Evolutionary conservation across 2,797 vertebrate genomes (phyloP).

Genomic region (Chanos chanos): DNA sequence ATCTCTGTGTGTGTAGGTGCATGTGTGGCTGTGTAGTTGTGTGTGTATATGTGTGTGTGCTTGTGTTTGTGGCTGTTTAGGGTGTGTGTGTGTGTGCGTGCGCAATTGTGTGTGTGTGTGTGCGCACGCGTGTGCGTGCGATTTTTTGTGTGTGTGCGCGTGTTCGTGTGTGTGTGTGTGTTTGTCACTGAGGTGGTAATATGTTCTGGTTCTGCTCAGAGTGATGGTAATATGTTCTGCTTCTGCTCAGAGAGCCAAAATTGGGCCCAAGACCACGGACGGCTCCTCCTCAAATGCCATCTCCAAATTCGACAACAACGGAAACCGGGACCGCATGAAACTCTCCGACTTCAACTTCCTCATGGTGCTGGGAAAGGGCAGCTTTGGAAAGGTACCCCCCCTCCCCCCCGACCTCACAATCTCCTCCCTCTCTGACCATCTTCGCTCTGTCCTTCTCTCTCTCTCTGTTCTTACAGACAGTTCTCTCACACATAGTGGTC

Average conservation of each 20-base stretch:
- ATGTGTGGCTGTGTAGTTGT: too few relatives aligned
- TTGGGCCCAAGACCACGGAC: conserved; percentile 76
- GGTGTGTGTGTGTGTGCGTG: too few relatives aligned
- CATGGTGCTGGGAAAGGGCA: conserved; percentile 96
- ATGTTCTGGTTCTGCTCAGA: too few relatives aligned
- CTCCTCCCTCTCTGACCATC: background rate
- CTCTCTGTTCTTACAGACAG: background rate
- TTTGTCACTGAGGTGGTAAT: conserved; percentile 2
- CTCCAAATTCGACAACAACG: conserved; percentile 89
- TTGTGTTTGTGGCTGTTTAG: too few relatives aligned
- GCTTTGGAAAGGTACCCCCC: conserved; percentile 89
- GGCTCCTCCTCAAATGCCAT: conserved; percentile 78
- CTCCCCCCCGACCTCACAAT: too few relatives aligned
- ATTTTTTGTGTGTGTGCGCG: too few relatives aligned
- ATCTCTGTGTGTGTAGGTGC: too few relatives aligned
- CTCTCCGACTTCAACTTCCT: conserved; percentile 95
- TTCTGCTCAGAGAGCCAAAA: conserved; percentile 93
- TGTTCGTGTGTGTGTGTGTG: background rate
- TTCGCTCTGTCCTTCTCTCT: background rate
- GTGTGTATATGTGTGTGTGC: too few relatives aligned
- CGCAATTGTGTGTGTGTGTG: too few relatives aligned
- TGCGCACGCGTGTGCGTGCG: too few relatives aligned
- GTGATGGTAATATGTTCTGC: too few relatives aligned
- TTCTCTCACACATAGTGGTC: background rate
- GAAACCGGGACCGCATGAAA: conserved; percentile 90